Base-by-base conservation (phyloP, 2,888 invertebrate species). In the Bembecia ichneumoniformis region DNA sequence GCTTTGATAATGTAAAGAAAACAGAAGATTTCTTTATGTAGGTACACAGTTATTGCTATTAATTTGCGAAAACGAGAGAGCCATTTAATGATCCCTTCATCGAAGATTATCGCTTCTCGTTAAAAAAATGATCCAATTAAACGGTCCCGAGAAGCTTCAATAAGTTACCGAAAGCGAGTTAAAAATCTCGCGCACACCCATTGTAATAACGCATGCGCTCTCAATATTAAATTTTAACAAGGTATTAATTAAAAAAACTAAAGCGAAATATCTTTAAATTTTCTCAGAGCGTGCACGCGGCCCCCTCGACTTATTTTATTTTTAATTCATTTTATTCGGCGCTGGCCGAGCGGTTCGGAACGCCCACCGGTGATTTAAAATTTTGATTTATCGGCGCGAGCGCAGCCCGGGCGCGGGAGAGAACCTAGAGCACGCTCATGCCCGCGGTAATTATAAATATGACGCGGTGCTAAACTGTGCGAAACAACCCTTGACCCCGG, bases 201-300 rank as follows among this genome's bases (percentile, higher is more conserved):
- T 84, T 83, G 86, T 86, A 86, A 84, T 84, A 84, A 84, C 81
- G 81, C 72, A 76, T 82, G 74, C 78, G 83, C 78, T 77, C 82
- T 83, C 84, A 79, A 86, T 86, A 87, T 87, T 84, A 86, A 86
- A 86, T 83, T 86, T 87, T 87, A 87, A 87, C 87, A 87, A 87
- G 87, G 87, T 86, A 87, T 86, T 84, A 87, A 87, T 86, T 86
- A 84, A 87, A 86, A 87, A 87, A 86, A 86, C 77, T 82, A 84
- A 87, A 84, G 86, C 86, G 80, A 84, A 86, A 83, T 81, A 77
- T 80, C 71, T 83, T 84, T 78, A 77, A 83, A 79, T 84, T 83
- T 86, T 84, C 84, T 84, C 84, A 84, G 82, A 81, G 73, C 78
- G 9, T 28, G 75, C 73, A 74, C 69, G 64, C 77, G 71, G 76